Evolutionary conservation across 92 coral and sea anemone genomes (phyloP), one percentile per base, ranked within the genome.

Genomic region (Actinernus sp.): DNA sequence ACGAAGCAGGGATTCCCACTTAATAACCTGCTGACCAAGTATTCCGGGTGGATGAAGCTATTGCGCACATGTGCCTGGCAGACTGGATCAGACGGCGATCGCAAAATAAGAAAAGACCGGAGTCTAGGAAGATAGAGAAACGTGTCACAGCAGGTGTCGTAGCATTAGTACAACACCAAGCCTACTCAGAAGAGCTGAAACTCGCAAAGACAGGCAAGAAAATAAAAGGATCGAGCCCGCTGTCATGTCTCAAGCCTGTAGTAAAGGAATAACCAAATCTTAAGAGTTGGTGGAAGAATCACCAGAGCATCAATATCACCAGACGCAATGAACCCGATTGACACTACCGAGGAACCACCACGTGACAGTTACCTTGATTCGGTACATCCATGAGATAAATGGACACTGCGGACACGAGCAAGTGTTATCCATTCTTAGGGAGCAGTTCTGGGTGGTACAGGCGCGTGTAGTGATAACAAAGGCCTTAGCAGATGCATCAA

Each of bases 351-450:
- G 39, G 23, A 69, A 62, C 7, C 65, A 63, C 44, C 78, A 60
- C 31, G 78, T 59, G 21, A 48, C 85, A 1, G 27, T 19, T 14
- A 68, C 50, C 21, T 48, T 37, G 31, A 49, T 59, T 45, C 85
- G 64, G n/a, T 69, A 68, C 33, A 26, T 82, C 9, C 78, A 74
- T 56, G 79, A 75, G 25, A 33, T 19, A 16, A 58, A 74, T 36
- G 82, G 88, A 25, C 79, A 83, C 31, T 61, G 79, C 37, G 79
- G 70, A 31, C 56, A 26, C 8, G 89, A 76, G 29, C 89, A 83
- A 30, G 75, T 83, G 18, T 25, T 76, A 44, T 49, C 72, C 49
- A 27, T 52, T 29, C 49, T 71, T 31, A 45, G 80, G 22, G 51
- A 32, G 32, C 57, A 76, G 28, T 67, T 68, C 36, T 78, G 85